Base-by-base conservation (phyloP, 2,113 vertebrate species). In the Notarius quadriscutis region DNA sequence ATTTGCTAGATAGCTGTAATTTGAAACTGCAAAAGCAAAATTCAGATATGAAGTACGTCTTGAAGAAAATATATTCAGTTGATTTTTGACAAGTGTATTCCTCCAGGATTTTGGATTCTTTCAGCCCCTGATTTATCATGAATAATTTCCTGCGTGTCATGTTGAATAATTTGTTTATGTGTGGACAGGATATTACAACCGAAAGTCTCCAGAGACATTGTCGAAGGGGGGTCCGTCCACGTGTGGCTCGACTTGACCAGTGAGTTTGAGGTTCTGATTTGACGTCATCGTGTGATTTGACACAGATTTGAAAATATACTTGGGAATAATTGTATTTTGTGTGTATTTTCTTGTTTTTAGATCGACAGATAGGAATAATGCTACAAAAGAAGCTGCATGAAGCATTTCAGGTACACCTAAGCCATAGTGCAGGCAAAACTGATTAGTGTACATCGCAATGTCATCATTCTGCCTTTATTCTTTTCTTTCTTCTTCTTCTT, bases 161-260 rank as follows among this genome's bases (percentile, higher is more conserved):
- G 0, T 62, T 67, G 79, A 92, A 89, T 90, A 83, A 86, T 62
- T 67, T 86, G 1, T 58, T 62, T 87, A 30, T 89, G 53, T n/a
- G 8, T 62, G 83, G 86, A 12, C 87, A 96, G 96, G 92, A 91
- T 93, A 89, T 0, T 94, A 0, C 88, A 94, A 88, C 90, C 93
- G 7, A 90, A 92, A 27, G 94, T 94, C 60, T 91, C 95, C 1
- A 86, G 25, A 81, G 94, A 95, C 0, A 85, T 95, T 14, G 89
- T 95, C 0, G 93, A 96, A 1, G 95, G 94, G 22, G 96, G 95
- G 58, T 96, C 95, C 0, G 89, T 95, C 0, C 96, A 95, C 69
- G 92, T 96, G 27, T 96, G 96, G 96, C 91, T 96, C 84, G 96
- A 96, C 89, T 89, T 93, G 77, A 96, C 96, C 2, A 96, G 96